Percentiles rank a stretch among this genome's conserved stretches.
phyloP scores from a whole-genome alignment of 2,797 vertebrate species.

The Protosalanx chinensis region DNA sequence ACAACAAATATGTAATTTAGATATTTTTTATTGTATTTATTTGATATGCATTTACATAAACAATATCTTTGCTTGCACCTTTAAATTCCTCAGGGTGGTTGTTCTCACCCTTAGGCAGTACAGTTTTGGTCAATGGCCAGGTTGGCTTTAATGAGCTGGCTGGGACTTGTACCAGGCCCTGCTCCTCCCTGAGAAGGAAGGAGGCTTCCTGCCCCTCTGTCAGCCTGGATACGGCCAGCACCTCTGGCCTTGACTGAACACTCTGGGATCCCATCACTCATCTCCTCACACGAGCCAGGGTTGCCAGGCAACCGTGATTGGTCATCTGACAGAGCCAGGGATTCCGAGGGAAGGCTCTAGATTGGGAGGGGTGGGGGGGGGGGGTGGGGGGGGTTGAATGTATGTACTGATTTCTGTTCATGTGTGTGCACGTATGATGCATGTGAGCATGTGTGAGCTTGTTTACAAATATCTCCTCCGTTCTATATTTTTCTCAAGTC shows the following conservation, averaged over 20 bases:
- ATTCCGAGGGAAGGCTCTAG: slow-evolving; percentile 40
- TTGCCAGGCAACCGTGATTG: slow-evolving; percentile 58
- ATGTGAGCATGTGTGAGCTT: slow-evolving; percentile 23
- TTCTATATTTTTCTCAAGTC: not conserved
- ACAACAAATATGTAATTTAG: no score
- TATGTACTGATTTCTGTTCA: not conserved
- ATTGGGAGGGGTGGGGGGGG: slow-evolving; percentile 9
- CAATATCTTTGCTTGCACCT: no score
- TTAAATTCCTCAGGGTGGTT: slow-evolving; percentile 2
- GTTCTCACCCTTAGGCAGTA: slow-evolving; percentile 8
- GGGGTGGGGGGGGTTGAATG: slow-evolving; percentile 6
- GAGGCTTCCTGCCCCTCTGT: slow-evolving; percentile 5
- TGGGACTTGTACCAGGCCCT: no score
- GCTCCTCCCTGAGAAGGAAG: no score
- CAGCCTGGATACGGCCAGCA: slow-evolving; percentile 13
- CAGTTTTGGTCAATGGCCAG: no score
- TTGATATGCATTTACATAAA: no score
- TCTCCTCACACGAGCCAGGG: slow-evolving; percentile 33
- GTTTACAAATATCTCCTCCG: not conserved
- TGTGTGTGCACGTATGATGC: not conserved
- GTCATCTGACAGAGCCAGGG: slow-evolving; percentile 40
- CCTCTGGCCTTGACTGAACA: slow-evolving; percentile 16
- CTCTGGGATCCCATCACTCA: slow-evolving; percentile 31
- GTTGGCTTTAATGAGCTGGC: no score
- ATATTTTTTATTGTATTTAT: no score